Evolutionary conservation across 2,113 vertebrate genomes (phyloP).

Genomic region (Bos indicus): DNA sequence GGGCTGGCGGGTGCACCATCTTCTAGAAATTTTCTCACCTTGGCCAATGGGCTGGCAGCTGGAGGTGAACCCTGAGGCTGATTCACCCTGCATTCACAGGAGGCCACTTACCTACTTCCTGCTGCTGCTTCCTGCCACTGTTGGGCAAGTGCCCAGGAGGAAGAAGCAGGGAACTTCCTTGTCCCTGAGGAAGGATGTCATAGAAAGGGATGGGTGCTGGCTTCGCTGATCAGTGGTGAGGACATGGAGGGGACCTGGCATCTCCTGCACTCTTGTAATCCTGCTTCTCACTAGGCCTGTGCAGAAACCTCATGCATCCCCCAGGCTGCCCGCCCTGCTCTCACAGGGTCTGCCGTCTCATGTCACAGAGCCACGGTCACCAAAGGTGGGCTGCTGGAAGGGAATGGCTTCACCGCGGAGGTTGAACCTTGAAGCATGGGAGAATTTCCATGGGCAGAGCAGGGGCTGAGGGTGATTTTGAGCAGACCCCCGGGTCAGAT

Average conservation of each 20-base stretch:
- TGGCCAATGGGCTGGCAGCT: not conserved
- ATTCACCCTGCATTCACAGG: not conserved
- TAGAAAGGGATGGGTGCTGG: not conserved
- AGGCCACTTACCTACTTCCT: not conserved
- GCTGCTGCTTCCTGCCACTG: not conserved
- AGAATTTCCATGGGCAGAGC: not conserved
- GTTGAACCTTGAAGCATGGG: no score
- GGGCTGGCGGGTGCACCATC: not conserved
- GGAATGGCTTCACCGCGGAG: not conserved
- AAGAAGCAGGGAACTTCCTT: not conserved
- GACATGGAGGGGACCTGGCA: not conserved
- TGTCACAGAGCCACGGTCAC: rapidly evolving
- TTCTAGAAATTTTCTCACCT: not conserved
- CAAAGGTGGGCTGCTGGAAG: not conserved
- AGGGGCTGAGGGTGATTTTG: not conserved
- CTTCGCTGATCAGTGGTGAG: not conserved
- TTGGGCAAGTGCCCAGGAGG: not conserved
- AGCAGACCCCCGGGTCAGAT: rapidly evolving
- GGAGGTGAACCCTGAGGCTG: not conserved
- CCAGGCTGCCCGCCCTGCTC: not conserved
- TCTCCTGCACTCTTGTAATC: not conserved
- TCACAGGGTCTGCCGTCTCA: not conserved
- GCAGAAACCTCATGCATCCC: rapidly evolving
- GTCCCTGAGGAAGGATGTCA: no score
- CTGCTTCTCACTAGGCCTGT: not conserved